phyloP scores from a whole-genome alignment of 2,113 vertebrate species.

The Oostethus manadensis region DNA sequence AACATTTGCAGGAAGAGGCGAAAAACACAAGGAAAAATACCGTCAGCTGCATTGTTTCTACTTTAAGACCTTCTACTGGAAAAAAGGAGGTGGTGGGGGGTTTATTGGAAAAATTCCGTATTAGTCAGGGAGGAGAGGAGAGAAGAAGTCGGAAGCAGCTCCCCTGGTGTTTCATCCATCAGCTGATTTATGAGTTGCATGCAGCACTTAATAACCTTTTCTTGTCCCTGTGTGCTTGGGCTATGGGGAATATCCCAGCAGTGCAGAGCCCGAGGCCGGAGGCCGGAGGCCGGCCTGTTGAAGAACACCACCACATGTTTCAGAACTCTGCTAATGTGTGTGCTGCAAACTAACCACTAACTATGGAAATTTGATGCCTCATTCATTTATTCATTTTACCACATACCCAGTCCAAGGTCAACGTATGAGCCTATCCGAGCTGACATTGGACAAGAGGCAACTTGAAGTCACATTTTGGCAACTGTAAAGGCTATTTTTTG shows the following conservation, averaged over 20 bases:
- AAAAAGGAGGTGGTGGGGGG: conserved; percentile 21
- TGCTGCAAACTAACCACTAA: not conserved
- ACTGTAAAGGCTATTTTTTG: too few species aligned
- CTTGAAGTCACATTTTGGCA: too few species aligned
- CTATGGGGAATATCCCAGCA: conserved; percentile 16
- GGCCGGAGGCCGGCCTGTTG: not conserved
- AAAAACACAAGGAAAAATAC: conserved; percentile 18
- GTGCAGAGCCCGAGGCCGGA: not conserved
- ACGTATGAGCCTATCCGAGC: not conserved
- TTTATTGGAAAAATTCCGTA: conserved; percentile 22
- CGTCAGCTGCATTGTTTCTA: conserved; percentile 40
- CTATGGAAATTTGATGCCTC: not conserved
- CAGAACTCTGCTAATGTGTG: not conserved
- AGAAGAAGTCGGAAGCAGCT: conserved; percentile 32
- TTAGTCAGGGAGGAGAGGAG: conserved; percentile 14
- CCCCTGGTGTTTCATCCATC: conserved; percentile 35
- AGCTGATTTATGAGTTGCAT: conserved; percentile 55
- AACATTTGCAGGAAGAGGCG: conserved; percentile 25
- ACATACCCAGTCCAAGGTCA: not conserved
- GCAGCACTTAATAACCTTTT: conserved; percentile 33
- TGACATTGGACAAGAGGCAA: too few species aligned
- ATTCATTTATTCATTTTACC: not conserved
- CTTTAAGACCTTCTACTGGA: conserved; percentile 41
- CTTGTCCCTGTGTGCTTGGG: conserved; percentile 13
- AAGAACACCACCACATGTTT: conserved; percentile 1